Base-by-base conservation (phyloP, 1,140 invertebrate genomes). In the Pteromalus puparum region DNA sequence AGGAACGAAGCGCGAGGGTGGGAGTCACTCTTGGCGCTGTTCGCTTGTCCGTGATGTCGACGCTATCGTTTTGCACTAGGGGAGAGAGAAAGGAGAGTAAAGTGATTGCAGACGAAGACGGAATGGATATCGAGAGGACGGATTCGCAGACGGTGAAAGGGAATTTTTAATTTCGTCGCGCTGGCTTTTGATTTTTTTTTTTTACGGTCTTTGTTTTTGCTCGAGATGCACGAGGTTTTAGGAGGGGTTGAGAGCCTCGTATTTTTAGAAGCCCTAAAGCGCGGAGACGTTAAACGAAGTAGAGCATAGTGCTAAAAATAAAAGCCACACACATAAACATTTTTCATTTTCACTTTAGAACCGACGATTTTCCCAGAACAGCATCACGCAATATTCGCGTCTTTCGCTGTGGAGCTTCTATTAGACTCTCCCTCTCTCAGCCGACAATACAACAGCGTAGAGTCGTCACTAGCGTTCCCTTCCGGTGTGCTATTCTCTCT, bases 21-120 rank as follows among this genome's bases (percentile, higher is more conserved):
- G 65, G 61, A 73, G 18, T 21, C 53, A 13, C 34, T 80, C 61
- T 70, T n/a, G 21, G 24, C 5, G 61, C n/a, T 12, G 5, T 70
- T 46, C 28, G 24, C 38, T 81, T 26, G 28, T 28, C 18, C 42
- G 24, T 30, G 26, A 81, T 24, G 67, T 81, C 79, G 68, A 30
- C 24, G 10, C 9, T 48, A 46, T 61, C 46, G 46, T 80, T 46
- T 80, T 80, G 46, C 53, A 3, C 21, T 10, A 24, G 10, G 67
- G n/a, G 38, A 13, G 30, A 68, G 61, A 68, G 34, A 70, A 13
- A 70, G 26, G 24, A 30, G 26, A 24, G 46, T 75, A 82, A 82
- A 82, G 73, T 76, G 73, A 82, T 76, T 82, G 73, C 72, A 34
- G 53, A 82, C 48, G 30, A 26, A 65, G 30, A 61, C 10, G n/a